Evolutionary conservation across 2,888 invertebrate genomes (phyloP).

Genomic region (Lycaena phlaeas): DNA sequence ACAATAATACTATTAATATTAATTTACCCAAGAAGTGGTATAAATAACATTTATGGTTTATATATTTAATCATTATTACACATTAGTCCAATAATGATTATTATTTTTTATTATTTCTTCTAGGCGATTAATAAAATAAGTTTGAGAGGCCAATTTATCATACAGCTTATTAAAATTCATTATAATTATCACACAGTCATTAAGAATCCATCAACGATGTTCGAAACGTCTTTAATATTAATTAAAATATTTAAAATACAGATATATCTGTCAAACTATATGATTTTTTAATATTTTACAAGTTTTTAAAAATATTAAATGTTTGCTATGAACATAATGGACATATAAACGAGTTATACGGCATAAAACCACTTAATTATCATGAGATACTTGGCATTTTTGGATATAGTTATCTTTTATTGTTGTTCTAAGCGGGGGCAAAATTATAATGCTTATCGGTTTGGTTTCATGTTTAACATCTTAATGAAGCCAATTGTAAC

Average conservation of each 20-base stretch:
- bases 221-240: background rate
- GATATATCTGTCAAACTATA: background rate
- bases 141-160: background rate
- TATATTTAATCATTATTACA: too few relatives aligned
- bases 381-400: background rate
- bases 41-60: too few relatives aligned
- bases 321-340: background rate
- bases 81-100: too few relatives aligned
- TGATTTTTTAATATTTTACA: background rate
- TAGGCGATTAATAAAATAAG: background rate
- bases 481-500: too few relatives aligned
- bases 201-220: background rate
- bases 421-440: too few relatives aligned
- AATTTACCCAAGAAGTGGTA: too few relatives aligned
- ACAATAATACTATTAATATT: too few relatives aligned
- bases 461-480: too few relatives aligned
- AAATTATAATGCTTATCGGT: too few relatives aligned
- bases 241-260: background rate
- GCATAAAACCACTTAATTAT: conserved; percentile 4
- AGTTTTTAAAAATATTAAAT: background rate
- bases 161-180: background rate
- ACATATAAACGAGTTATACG: background rate
- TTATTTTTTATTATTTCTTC: background rate
- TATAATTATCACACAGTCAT: background rate
- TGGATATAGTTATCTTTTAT: too few relatives aligned